phyloP scores from a whole-genome alignment of 1,140 invertebrate genomes.

The Meloidogyne floridensis region DNA sequence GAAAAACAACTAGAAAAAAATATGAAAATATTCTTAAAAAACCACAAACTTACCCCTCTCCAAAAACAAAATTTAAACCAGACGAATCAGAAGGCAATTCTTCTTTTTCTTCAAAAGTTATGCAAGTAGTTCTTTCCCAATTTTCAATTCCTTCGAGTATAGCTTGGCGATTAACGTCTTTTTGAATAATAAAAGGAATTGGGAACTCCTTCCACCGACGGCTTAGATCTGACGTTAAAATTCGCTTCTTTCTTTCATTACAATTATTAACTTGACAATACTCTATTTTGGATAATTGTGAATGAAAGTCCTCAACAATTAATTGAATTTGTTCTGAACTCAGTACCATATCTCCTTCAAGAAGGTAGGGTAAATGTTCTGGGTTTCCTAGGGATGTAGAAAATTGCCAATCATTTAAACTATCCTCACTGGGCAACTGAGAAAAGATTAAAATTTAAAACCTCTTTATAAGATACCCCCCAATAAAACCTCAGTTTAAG shows the following conservation, averaged over 20 bases:
- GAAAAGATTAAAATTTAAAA: not conserved
- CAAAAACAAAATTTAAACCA: conserved; percentile 33
- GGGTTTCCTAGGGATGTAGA: not conserved
- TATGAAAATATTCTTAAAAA: not conserved
- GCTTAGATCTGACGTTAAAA: conserved; percentile 31
- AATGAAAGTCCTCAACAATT: conserved; percentile 24
- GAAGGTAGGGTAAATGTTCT: conserved; percentile 41
- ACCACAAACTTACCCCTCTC: conserved; percentile 25
- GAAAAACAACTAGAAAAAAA: conserved; percentile 40
- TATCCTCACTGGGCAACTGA: not conserved
- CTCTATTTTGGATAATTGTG: not conserved
- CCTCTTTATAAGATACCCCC: no score
- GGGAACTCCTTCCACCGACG: conserved; percentile 33
- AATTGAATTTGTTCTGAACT: conserved; percentile 38
- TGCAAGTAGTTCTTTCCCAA: conserved; percentile 32
- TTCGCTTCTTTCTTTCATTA: conserved; percentile 28
- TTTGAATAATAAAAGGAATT: conserved; percentile 38
- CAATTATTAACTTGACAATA: not conserved
- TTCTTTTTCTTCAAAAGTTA: conserved; percentile 31
- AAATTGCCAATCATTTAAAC: not conserved
- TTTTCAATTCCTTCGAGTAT: conserved; percentile 25
- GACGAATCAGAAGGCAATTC: not conserved
- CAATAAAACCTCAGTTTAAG: no score
- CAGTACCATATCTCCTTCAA: conserved; percentile 43
- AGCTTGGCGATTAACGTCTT: conserved; percentile 28